Evolutionary conservation across 2,888 invertebrate species (phyloP).

Genomic region (Acronicta psi): DNA sequence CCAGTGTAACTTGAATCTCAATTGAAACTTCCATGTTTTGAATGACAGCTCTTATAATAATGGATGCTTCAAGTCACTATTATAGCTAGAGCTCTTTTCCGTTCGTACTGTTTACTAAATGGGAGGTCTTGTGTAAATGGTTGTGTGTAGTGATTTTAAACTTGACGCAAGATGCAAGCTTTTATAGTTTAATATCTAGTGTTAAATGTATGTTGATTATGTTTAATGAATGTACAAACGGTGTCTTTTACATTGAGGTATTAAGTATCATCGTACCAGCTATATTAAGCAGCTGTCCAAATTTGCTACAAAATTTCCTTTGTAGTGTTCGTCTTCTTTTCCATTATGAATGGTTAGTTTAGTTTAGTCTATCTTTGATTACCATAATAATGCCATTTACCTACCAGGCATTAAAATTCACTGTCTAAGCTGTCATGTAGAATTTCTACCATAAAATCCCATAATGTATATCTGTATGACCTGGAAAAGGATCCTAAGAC

Average conservation of each 20-base stretch:
- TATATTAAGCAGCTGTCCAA: background rate
- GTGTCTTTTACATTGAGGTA: slow-evolving; percentile 9
- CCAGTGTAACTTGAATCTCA: slow-evolving; percentile 16
- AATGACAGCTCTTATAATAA: slow-evolving; percentile 24
- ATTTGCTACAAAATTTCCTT: too few relatives aligned
- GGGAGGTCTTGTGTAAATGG: slow-evolving; percentile 22
- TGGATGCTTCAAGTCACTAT: slow-evolving; percentile 13
- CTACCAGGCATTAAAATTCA: too few relatives aligned
- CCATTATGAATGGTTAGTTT: too few relatives aligned
- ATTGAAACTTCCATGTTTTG: background rate
- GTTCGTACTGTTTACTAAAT: slow-evolving; percentile 6
- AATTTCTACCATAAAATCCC: too few relatives aligned
- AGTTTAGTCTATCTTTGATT: too few relatives aligned
- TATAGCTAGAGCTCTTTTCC: slow-evolving; percentile 19
- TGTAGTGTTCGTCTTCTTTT: too few relatives aligned
- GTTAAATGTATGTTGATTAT: slow-evolving; percentile 15
- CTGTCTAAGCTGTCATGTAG: too few relatives aligned
- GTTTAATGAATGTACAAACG: slow-evolving; percentile 31
- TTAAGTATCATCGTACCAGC: background rate
- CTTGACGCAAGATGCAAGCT: slow-evolving; percentile 37
- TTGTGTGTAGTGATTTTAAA: slow-evolving; percentile 40
- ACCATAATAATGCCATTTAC: too few relatives aligned
- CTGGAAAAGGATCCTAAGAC: too few relatives aligned
- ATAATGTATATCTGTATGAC: too few relatives aligned
- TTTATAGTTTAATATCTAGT: slow-evolving; percentile 45